Percentiles rank a stretch among this genome's conserved stretches.
Evolutionary conservation across 2,113 vertebrate species (phyloP).

Genomic region (Cryptotis parvus): DNA sequence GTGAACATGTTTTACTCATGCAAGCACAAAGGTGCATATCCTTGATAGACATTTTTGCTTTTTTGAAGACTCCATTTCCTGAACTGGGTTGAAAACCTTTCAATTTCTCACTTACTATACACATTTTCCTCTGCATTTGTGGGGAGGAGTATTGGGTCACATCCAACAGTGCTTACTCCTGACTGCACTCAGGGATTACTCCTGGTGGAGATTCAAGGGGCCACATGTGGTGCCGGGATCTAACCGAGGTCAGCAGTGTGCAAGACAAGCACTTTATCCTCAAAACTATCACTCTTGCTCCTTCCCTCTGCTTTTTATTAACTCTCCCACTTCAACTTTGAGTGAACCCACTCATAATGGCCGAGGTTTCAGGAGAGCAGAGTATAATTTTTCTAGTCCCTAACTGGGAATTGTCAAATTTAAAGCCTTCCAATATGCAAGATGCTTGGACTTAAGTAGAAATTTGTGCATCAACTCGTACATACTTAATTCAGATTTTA

Average conservation of each 20-base stretch:
- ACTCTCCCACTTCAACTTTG: slow-evolving; percentile 39
- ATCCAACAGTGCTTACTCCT: too few species aligned
- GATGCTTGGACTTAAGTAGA: slow-evolving; percentile 58
- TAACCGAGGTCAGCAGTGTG: too few species aligned
- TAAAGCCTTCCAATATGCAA: slow-evolving; percentile 63
- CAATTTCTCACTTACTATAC: not conserved
- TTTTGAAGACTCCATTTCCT: not conserved
- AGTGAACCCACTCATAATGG: slow-evolving; percentile 50
- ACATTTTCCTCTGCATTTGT: not conserved
- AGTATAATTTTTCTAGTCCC: slow-evolving; percentile 68
- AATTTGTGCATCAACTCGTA: slow-evolving; percentile 30
- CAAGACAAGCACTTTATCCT: too few species aligned
- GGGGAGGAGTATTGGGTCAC: too few species aligned
- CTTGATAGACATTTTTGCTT: not conserved
- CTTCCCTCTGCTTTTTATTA: slow-evolving; percentile 24
- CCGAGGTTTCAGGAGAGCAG: slow-evolving; percentile 47
- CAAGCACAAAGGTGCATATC: not conserved
- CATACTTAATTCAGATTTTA: slow-evolving; percentile 67
- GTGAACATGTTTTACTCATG: not conserved
- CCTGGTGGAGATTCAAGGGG: too few species aligned
- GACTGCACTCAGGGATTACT: too few species aligned
- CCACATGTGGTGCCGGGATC: too few species aligned
- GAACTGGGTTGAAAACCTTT: not conserved
- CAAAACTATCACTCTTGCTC: too few species aligned
- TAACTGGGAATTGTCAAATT: slow-evolving; percentile 67